Percentiles rank a stretch among this genome's conserved stretches.
phyloP scores from a whole-genome alignment of 2,888 invertebrate genomes.

The Caenorhabditis virilis region DNA sequence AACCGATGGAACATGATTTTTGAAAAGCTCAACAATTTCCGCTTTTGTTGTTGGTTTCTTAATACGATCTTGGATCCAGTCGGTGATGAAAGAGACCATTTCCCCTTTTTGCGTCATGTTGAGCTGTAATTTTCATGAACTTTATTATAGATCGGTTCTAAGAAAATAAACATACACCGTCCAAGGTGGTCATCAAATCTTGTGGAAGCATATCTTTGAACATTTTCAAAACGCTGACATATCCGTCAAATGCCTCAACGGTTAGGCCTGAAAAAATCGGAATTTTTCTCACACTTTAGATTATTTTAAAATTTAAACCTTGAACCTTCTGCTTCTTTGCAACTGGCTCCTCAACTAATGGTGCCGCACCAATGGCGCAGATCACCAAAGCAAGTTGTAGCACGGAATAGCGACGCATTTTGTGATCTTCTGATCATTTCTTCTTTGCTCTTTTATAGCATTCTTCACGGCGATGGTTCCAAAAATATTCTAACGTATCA shows the following conservation, averaged over 20 bases:
- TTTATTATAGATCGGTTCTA: neutral
- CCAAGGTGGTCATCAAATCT: constrained; percentile 9
- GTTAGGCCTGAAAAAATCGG: constrained; percentile 23
- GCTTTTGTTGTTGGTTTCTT: constrained; percentile 29
- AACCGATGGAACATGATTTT: constrained; percentile 39
- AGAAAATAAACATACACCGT: constrained; percentile 3
- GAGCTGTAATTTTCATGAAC: constrained; percentile 18
- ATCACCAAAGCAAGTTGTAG: too few relatives aligned
- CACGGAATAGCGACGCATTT: too few relatives aligned
- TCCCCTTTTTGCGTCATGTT: constrained; percentile 45
- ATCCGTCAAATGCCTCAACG: constrained; percentile 44
- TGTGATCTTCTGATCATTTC: too few relatives aligned
- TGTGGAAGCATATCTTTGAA: constrained; percentile 30
- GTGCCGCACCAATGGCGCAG: too few relatives aligned
- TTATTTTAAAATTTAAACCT: neutral
- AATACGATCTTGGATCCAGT: constrained; percentile 46
- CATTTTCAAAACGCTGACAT: constrained; percentile 38
- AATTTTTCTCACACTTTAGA: neutral
- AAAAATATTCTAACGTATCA: too few relatives aligned
- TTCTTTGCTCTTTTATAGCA: too few relatives aligned
- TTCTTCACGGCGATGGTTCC: too few relatives aligned
- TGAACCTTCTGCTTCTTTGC: constrained; percentile 13
- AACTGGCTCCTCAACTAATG: constrained; percentile 13
- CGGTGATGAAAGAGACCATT: constrained; percentile 35
- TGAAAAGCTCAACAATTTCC: constrained; percentile 36